Evolutionary conservation across 2,113 vertebrate genomes (phyloP), one percentile per base, ranked within the genome.

Genomic region (Protobothrops flavoviridis): DNA sequence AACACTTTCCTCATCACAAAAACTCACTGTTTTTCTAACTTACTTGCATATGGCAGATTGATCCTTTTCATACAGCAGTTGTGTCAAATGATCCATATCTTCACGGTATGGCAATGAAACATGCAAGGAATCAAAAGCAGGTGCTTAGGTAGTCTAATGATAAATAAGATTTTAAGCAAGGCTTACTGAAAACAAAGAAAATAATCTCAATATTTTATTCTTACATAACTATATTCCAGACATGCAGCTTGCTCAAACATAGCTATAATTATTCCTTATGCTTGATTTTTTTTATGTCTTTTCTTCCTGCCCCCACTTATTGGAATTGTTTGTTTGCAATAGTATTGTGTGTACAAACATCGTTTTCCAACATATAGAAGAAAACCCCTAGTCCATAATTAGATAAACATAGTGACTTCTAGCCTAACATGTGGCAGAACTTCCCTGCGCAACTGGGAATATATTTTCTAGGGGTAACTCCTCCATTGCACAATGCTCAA

Each of bases 341-440:
- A 92, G 90, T 88, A 92, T 91, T 96, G 93, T 94, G 95, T 95
- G 93, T 93, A 93, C 94, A 97, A 97, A 96, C 90, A 94, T 96
- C 95, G 92, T 57, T 95, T 43, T 96, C 81, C 92, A 94, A 91
- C 96, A 95, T 95, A 96, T 87, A 94, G 96, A 94, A 97, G 69
- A 94, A 55, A 97, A 96, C 85, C 93, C 90, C 93, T 96, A 95
- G 94, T 95, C 97, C 96, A 91, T 95, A 96, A 97, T 97, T 94
- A 97, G 92, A 93, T 95, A 90, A 88, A 97, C 55, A 89, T 94
- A 93, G 89, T n/a, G 86, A 56, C 81, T 48, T 61, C 81, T 33
- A 90, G 81, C 56, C 3, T 93, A 61, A 64, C 61, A 48, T 53
- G 45, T 87, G 23, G 69, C 89, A 53, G 81, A 86, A 23, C 91